Evolutionary conservation across 2,113 vertebrate genomes (phyloP).

Genomic region (Apus apus): DNA sequence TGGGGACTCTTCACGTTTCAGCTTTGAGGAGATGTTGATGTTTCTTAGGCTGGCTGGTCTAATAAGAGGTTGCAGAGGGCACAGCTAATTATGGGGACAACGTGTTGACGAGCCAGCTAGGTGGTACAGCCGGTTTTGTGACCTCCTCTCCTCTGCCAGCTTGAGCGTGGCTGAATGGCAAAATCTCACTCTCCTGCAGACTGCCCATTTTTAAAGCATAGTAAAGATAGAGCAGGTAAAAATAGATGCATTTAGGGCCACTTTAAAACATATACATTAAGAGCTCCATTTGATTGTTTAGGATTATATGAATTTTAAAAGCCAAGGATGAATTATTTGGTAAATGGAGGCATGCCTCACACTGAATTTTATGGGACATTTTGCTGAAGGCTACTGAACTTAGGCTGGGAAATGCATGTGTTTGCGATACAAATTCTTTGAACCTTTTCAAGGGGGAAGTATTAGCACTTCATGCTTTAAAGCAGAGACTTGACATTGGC

Average conservation of each 20-base stretch:
- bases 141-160: background rate
- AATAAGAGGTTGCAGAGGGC: background rate
- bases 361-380: background rate
- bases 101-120: fast-evolving
- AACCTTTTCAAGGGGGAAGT: background rate
- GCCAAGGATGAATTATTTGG: background rate
- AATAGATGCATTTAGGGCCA: background rate
- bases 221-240: background rate
- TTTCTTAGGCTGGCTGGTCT: background rate
- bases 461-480: background rate
- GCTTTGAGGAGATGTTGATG: background rate
- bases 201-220: background rate
- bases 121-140: background rate
- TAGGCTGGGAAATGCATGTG: background rate
- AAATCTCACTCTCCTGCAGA: background rate
- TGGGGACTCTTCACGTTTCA: fast-evolving
- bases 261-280: background rate
- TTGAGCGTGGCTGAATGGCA: background rate
- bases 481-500: background rate
- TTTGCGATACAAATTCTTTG: background rate
- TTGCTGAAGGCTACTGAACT: background rate
- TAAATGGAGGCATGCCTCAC: background rate
- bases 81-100: background rate
- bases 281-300: background rate
- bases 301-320: background rate